Conservation (phyloP, 2,797 vertebrate species). For the Potorous gilbertii region DNA sequence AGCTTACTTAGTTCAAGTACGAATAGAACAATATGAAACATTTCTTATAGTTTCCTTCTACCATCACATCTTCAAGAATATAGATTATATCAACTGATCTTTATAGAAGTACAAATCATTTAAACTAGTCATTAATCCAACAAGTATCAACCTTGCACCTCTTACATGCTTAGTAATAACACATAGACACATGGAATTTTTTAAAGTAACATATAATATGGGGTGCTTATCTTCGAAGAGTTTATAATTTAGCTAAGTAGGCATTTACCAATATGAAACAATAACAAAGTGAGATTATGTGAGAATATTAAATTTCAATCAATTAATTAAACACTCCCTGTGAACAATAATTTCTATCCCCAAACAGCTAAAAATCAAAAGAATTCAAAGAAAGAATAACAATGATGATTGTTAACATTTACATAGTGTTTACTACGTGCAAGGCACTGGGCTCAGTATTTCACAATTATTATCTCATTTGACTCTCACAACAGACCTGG, state of each 20-base stretch:
- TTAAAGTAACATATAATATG: neutral
- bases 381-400: constrained; percentile 48
- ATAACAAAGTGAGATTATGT: neutral
- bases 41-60: constrained; percentile 45
- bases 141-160: constrained; percentile 45
- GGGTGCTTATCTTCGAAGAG: neutral
- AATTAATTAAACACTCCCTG: constrained; percentile 49
- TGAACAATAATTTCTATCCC: constrained; percentile 6
- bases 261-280: neutral
- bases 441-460: neutral
- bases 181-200: neutral
- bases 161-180: constrained; percentile 38
- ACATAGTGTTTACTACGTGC: neutral
- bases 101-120: constrained; percentile 48
- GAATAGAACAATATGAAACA: constrained; percentile 32
- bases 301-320: neutral
- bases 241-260: neutral
- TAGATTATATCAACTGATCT: constrained; percentile 17
- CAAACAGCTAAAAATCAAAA: constrained; percentile 43
- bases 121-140: constrained; percentile 61
- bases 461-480: neutral
- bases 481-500: neutral
- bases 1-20: constrained; percentile 19
- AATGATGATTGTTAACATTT: neutral
- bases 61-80: constrained; percentile 47